A percentile compares a stretch with the other conserved stretches of the same genome.
Evolutionary conservation across 2,888 invertebrate genomes (phyloP).

Genomic region (Pyrochroa serraticornis): DNA sequence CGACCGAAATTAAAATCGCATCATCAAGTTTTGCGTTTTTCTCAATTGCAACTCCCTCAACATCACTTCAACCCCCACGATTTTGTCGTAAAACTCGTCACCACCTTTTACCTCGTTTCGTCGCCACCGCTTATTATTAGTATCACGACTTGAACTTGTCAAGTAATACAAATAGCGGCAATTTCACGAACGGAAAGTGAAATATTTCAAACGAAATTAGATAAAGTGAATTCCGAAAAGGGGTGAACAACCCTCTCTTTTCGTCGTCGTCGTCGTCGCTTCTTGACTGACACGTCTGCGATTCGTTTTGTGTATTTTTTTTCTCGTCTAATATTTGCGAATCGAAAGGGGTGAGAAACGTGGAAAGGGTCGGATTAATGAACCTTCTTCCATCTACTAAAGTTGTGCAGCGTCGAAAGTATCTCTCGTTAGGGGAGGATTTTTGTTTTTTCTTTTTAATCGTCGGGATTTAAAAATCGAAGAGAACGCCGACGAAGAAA

Average conservation of each 20-base stretch:
- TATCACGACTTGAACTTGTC: slow-evolving; percentile 44
- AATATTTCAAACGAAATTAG: slow-evolving; percentile 44
- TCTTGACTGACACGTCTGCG: slow-evolving; percentile 20
- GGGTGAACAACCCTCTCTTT: slow-evolving; percentile 27
- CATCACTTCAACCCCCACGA: too few species aligned
- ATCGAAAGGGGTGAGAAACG: neutral
- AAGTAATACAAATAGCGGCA: slow-evolving; percentile 44
- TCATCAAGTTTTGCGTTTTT: too few species aligned
- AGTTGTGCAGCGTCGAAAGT: neutral
- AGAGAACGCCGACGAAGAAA: slow-evolving; percentile 3
- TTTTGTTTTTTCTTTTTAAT: slow-evolving; percentile 8
- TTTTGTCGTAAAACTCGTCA: neutral
- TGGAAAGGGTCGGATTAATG: slow-evolving; percentile 9
- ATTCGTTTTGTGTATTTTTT: neutral
- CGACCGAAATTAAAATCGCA: too few species aligned
- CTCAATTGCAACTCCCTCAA: too few species aligned
- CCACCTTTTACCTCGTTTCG: neutral
- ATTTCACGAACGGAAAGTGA: slow-evolving; percentile 38
- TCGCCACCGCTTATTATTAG: slow-evolving; percentile 39
- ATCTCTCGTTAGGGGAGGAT: slow-evolving; percentile 9
- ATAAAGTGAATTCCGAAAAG: slow-evolving; percentile 43
- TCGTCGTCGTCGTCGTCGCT: neutral
- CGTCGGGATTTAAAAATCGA: neutral
- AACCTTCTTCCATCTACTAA: neutral
- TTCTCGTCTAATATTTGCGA: slow-evolving; percentile 16